These are phyloP conservation scores for Oophaga sylvatica DNA, from an alignment of 2,797 vertebrate species.

Conservation along the genomic window DNA sequence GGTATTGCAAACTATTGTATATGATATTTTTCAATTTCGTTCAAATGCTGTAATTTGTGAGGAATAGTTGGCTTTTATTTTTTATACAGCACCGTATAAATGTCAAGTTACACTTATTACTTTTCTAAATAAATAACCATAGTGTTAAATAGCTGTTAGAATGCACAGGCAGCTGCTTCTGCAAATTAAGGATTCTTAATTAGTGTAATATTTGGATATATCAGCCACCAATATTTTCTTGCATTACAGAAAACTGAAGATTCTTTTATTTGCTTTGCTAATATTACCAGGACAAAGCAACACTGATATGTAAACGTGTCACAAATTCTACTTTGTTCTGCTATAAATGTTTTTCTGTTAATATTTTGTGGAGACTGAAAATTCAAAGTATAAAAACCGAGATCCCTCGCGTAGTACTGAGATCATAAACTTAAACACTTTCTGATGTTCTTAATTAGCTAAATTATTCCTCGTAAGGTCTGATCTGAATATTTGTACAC, in stretches of 20 bases:
- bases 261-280: background rate
- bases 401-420: background rate
- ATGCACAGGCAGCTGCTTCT: background rate
- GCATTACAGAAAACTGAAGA: background rate
- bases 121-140: background rate
- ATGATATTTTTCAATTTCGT: background rate
- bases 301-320: background rate
- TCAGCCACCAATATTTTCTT: background rate
- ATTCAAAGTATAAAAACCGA: background rate
- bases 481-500: background rate
- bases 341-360: background rate
- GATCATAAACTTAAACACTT: slow-evolving; percentile 13
- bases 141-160: background rate
- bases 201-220: background rate
- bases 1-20: background rate
- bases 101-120: background rate
- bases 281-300: slow-evolving; percentile 9
- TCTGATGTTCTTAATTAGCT: slow-evolving; percentile 3
- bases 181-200: background rate
- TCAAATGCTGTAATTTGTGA: background rate
- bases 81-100: background rate
- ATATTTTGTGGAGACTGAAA: background rate
- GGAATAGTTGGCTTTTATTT: background rate
- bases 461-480: slow-evolving; percentile 14
- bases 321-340: background rate